These are phyloP conservation scores for Palaemon carinicauda DNA, from an alignment of 1,140 invertebrate genomes.

Conservation along the genomic window DNA sequence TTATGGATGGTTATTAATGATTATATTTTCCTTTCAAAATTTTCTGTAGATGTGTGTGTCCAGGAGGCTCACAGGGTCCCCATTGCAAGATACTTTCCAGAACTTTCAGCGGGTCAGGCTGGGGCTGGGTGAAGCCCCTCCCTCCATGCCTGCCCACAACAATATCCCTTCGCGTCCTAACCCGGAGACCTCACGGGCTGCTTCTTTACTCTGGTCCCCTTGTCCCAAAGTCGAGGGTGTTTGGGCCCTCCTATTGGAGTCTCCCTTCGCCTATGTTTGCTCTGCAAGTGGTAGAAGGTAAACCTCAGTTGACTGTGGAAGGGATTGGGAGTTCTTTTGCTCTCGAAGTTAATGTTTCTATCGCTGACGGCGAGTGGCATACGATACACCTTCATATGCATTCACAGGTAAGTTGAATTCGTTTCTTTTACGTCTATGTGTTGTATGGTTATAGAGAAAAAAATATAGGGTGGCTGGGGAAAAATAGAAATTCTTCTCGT, in stretches of 20 bases:
- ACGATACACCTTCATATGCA: conserved; percentile 91
- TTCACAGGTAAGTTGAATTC: conserved; percentile 82
- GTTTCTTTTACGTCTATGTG: too few species aligned
- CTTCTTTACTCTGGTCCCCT: conserved; percentile 96
- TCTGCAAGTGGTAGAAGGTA: conserved; percentile 89
- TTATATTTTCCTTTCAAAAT: neutral
- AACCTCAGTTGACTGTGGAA: conserved; percentile 87
- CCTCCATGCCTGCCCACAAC: conserved; percentile 96
- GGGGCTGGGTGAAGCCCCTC: conserved; percentile 94
- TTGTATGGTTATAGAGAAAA: too few species aligned
- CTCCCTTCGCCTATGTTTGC: conserved; percentile 68
- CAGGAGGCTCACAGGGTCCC: conserved; percentile 88
- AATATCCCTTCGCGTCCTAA: conserved; percentile 93
- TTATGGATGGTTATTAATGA: too few species aligned
- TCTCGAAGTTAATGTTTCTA: conserved; percentile 78
- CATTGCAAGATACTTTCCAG: conserved; percentile 94
- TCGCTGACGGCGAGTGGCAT: conserved; percentile 96
- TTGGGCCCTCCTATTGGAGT: neutral
- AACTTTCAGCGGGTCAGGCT: conserved; percentile 89
- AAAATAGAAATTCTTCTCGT: too few species aligned
- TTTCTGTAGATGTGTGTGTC: conserved; percentile 80
- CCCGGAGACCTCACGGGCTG: conserved; percentile 85
- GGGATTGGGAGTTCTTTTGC: conserved; percentile 93
- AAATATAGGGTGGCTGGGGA: too few species aligned
- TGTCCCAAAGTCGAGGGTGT: conserved; percentile 81